phyloP scores from a whole-genome alignment of 2,888 invertebrate species.

The Tridacna crocea region DNA sequence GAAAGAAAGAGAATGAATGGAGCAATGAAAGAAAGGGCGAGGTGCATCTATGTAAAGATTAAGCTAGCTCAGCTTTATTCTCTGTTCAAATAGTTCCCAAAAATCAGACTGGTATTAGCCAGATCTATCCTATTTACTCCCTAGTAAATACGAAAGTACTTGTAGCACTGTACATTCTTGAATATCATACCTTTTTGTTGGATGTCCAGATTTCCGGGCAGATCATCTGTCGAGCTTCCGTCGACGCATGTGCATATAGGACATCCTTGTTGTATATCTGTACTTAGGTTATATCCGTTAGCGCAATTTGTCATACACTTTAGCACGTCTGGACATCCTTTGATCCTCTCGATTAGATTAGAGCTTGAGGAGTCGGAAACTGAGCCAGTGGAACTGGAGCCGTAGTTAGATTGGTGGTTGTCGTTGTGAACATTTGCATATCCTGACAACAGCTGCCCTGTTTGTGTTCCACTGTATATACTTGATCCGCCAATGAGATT shows the following conservation, averaged over 20 bases:
- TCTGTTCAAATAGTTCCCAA: no score
- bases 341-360: constrained; percentile 46
- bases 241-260: constrained; percentile 61
- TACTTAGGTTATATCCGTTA: constrained; percentile 56
- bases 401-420: neutral
- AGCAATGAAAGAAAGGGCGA: no score
- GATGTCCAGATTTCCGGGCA: constrained; percentile 32
- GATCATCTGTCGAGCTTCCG: constrained; percentile 7
- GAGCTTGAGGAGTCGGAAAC: constrained; percentile 2
- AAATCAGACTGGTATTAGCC: no score
- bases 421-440: neutral
- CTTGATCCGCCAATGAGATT: constrained; percentile 26
- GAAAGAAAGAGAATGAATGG: no score
- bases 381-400: neutral
- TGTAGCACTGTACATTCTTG: no score
- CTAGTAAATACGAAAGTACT: no score
- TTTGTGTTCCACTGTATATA: neutral
- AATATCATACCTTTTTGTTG: constrained; percentile 31
- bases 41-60: no score
- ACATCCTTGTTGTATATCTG: constrained; percentile 45
- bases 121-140: no score
- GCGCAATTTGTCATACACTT: constrained; percentile 63
- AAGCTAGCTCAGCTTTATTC: no score
- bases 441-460: constrained; percentile 17
- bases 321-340: constrained; percentile 60